Conservation (phyloP, 2,888 invertebrate species). For the Iselma pallidipennis region DNA sequence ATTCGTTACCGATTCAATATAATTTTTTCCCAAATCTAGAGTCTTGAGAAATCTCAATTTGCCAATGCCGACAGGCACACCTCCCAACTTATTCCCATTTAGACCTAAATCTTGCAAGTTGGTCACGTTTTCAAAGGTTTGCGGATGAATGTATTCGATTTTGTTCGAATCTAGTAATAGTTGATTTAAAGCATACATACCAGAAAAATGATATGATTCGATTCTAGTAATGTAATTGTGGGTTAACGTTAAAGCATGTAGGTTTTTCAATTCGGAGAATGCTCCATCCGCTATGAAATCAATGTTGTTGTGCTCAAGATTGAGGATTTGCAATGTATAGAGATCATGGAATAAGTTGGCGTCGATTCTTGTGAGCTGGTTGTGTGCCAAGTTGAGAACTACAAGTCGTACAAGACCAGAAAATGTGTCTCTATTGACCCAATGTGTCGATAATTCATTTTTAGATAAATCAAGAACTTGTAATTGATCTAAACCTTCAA, state of each 20-base stretch:
- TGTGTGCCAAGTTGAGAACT: slow-evolving; percentile 74
- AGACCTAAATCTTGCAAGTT: slow-evolving; percentile 77
- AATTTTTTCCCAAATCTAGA: slow-evolving; percentile 81
- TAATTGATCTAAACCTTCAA: slow-evolving; percentile 74
- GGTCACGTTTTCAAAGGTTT: slow-evolving; percentile 77
- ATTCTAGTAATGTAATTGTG: slow-evolving; percentile 72
- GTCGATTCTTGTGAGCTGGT: slow-evolving; percentile 73
- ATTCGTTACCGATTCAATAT: slow-evolving; percentile 71
- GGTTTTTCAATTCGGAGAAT: slow-evolving; percentile 74
- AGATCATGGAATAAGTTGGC: slow-evolving; percentile 73
- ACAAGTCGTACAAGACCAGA: slow-evolving; percentile 73
- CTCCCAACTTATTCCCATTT: slow-evolving; percentile 72
- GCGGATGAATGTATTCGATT: slow-evolving; percentile 69
- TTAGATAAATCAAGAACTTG: slow-evolving; percentile 73
- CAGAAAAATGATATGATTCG: slow-evolving; percentile 71
- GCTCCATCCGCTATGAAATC: slow-evolving; percentile 72
- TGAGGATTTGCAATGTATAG: slow-evolving; percentile 74
- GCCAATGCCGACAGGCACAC: slow-evolving; percentile 72
- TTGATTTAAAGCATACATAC: slow-evolving; percentile 73
- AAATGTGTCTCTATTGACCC: slow-evolving; percentile 79
- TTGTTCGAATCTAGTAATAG: slow-evolving; percentile 75
- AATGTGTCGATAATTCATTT: slow-evolving; percentile 76
- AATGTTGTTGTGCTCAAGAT: slow-evolving; percentile 73
- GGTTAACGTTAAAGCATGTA: slow-evolving; percentile 75
- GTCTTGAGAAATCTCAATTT: slow-evolving; percentile 72